Evolutionary conservation across 37 sponge, comb jelly and placozoan species (phyloP).

Genomic region (Eunapius fragilis): DNA sequence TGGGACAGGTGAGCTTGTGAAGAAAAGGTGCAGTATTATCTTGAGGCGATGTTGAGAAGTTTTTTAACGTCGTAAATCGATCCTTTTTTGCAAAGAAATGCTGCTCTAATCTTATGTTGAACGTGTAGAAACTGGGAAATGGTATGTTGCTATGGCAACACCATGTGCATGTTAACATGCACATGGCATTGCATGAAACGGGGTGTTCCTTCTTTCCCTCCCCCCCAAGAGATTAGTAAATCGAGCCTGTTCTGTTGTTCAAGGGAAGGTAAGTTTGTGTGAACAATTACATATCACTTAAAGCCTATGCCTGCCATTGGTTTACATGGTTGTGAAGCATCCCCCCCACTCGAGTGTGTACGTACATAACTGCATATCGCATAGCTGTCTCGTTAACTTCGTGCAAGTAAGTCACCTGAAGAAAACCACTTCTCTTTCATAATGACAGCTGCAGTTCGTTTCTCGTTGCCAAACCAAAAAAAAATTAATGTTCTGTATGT

Average conservation of each 20-base stretch:
- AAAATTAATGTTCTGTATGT: neutral
- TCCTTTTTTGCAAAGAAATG: neutral
- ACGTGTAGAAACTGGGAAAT: neutral
- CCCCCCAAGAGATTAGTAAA: neutral
- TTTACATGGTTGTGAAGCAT: neutral
- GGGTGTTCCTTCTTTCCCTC: neutral
- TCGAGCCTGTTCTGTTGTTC: neutral
- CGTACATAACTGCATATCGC: neutral
- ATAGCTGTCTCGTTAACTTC: neutral
- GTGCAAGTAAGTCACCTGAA: neutral
- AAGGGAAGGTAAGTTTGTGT: neutral
- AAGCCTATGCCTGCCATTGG: neutral
- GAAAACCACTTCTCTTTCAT: neutral
- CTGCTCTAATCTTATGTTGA: neutral
- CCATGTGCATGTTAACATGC: neutral
- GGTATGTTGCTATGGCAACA: conserved; percentile 18
- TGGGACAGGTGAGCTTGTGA: conserved; percentile 59
- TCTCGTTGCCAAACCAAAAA: too few relatives aligned
- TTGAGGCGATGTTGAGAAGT: neutral
- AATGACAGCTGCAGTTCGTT: neutral
- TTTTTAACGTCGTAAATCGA: neutral
- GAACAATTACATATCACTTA: neutral
- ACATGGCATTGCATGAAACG: neutral
- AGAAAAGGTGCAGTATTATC: neutral
- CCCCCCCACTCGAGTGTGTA: neutral